Conservation (phyloP, 2,888 invertebrate genomes). For the Pseudococcus longispinus region DNA sequence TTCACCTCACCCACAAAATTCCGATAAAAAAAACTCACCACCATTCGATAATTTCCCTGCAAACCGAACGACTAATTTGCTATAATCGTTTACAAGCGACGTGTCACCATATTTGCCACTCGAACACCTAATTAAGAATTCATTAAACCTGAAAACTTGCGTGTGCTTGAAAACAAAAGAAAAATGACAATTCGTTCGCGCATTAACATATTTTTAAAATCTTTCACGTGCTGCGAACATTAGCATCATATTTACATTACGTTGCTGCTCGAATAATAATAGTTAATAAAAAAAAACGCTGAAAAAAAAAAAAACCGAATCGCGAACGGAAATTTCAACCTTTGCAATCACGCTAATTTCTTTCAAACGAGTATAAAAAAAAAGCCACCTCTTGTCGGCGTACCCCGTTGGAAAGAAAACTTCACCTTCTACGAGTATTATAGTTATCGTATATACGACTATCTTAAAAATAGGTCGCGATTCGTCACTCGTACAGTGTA, state of each 20-base stretch:
- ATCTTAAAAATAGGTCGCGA: constrained; percentile 34
- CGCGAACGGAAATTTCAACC: constrained; percentile 3
- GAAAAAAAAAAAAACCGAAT: neutral
- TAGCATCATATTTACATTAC: constrained; percentile 30
- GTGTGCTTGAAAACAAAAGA: constrained; percentile 31
- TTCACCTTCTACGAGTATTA: neutral
- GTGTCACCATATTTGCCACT: constrained; percentile 23
- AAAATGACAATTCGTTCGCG: constrained; percentile 9
- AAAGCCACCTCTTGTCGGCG: neutral
- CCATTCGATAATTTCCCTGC: neutral
- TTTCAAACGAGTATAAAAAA: neutral
- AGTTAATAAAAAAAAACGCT: neutral
- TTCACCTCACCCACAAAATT: no score
- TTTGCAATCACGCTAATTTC: neutral
- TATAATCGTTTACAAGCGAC: constrained; percentile 13
- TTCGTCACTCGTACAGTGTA: neutral
- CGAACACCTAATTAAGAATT: constrained; percentile 22
- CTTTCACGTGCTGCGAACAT: constrained; percentile 5
- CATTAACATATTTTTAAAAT: constrained; percentile 29
- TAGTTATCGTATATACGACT: neutral
- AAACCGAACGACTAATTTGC: constrained; percentile 4
- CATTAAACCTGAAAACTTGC: constrained; percentile 31
- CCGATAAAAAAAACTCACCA: neutral
- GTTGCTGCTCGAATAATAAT: neutral
- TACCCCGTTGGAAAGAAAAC: neutral